These are phyloP conservation scores for Hetaerina americana DNA, from an alignment of 1,140 invertebrate species.

Conservation along the genomic window DNA sequence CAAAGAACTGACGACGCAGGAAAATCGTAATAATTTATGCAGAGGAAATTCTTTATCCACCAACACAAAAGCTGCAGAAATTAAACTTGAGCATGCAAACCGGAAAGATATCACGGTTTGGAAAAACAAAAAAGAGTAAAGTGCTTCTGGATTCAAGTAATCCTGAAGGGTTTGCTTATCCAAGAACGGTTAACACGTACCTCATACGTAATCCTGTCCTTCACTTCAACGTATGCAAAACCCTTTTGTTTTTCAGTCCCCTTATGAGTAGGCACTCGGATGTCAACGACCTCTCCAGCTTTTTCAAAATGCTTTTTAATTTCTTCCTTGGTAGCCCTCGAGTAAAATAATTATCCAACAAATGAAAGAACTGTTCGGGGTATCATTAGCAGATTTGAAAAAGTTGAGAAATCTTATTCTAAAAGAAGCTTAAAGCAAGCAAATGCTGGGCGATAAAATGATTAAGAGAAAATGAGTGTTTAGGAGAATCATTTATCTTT, in stretches of 20 bases:
- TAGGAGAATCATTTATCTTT: not conserved
- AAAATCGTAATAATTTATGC: no score
- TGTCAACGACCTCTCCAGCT: not conserved
- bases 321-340: not conserved
- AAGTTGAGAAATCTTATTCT: not conserved
- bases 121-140: no score
- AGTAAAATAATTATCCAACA: not conserved
- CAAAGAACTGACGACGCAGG: no score
- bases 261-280: not conserved
- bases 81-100: no score
- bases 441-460: not conserved
- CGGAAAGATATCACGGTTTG: no score
- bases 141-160: no score
- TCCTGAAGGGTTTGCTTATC: no score
- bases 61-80: no score
- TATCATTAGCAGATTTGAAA: not conserved
- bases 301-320: slow-evolving; percentile 1
- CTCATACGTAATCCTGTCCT: not conserved
- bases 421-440: not conserved
- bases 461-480: not conserved
- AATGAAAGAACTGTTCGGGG: not conserved
- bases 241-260: not conserved
- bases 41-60: no score
- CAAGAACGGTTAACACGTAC: not conserved
- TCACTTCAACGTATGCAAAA: not conserved